phyloP scores from a whole-genome alignment of 2,797 vertebrate species.

The Cuniculus paca region DNA sequence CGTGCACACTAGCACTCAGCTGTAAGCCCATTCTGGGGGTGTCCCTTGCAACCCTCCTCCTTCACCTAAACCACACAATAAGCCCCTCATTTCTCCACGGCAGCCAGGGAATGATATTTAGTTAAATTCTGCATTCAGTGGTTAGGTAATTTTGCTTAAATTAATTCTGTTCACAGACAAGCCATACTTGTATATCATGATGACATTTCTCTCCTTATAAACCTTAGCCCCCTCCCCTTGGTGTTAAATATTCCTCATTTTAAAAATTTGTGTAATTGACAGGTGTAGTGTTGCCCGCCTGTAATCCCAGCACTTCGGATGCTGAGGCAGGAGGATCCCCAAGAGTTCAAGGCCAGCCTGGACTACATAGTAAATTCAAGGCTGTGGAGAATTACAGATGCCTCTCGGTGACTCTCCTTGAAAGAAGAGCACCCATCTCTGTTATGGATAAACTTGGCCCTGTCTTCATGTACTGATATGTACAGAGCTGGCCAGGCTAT shows the following conservation, averaged over 20 bases:
- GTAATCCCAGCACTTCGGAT: too few relatives aligned
- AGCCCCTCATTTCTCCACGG: not conserved
- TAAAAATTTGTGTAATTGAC: not conserved
- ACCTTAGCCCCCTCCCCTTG: not conserved
- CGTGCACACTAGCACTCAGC: not conserved
- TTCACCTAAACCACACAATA: not conserved
- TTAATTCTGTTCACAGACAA: slow-evolving; percentile 2
- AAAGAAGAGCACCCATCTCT: too few relatives aligned
- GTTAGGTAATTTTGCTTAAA: slow-evolving; percentile 10
- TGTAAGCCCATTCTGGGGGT: not conserved
- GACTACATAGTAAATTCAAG: too few relatives aligned
- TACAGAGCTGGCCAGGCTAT: too few relatives aligned
- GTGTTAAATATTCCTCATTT: slow-evolving; percentile 8
- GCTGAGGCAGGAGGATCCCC: too few relatives aligned
- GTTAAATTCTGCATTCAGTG: not conserved
- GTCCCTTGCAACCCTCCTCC: not conserved
- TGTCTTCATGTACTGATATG: too few relatives aligned
- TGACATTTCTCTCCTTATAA: not conserved
- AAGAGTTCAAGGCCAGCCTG: too few relatives aligned
- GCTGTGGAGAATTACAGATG: too few relatives aligned
- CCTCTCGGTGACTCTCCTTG: too few relatives aligned
- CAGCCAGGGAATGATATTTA: not conserved
- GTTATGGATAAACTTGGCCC: too few relatives aligned
- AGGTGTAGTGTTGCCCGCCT: not conserved
- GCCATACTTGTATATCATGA: not conserved